Base-by-base conservation (phyloP, 2,888 invertebrate species). In the Biston betularia region DNA sequence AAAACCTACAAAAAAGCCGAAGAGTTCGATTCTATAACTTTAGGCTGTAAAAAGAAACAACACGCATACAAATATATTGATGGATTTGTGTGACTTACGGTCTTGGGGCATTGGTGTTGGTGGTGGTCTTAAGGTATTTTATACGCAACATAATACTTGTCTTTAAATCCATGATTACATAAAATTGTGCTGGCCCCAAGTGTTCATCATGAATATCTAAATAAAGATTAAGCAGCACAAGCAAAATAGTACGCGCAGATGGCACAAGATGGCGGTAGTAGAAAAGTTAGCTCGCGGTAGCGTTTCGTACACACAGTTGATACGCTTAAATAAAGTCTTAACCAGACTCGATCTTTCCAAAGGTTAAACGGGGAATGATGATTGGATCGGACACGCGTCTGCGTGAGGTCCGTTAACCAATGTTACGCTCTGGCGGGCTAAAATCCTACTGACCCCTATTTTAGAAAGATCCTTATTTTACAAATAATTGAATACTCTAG, bases 281-380 rank as follows among this genome's bases (percentile, higher is more conserved):
- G 68, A 78, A 73, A 65, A 69, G 24, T 74, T 86, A 75, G 69
- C 81, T 76, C 82, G 76, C 84, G 84, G 70, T 83, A 84, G 79
- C 75, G 81, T 83, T 85, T 55, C 40, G 5, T 68, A 60, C 44
- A 11, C 33, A 74, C 71, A 76, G n/a, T 15, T 24, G 24, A 1
- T 24, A 3, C 4, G 3, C 12, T 4, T 0, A 0, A 11, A 2
- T 0, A 0, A 0, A 1, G 0, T 14, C 1, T 8, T 4, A 8
- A 10, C 1, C 24, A 24, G 1, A 2, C 0, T 72, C 42, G 92
- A 92, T 93, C 92, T 92, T 92, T 92, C 92, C 79, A 88, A 90
- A 91, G 92, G 92, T 92, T 90, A 78, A 89, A 92, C 83, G 91
- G 92, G 90, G 92, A 68, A 84, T 93, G 93, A 93, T 93, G 93